These are phyloP conservation scores for Dione vanillae DNA, from an alignment of 2,888 invertebrate genomes.

Conservation along the genomic window DNA sequence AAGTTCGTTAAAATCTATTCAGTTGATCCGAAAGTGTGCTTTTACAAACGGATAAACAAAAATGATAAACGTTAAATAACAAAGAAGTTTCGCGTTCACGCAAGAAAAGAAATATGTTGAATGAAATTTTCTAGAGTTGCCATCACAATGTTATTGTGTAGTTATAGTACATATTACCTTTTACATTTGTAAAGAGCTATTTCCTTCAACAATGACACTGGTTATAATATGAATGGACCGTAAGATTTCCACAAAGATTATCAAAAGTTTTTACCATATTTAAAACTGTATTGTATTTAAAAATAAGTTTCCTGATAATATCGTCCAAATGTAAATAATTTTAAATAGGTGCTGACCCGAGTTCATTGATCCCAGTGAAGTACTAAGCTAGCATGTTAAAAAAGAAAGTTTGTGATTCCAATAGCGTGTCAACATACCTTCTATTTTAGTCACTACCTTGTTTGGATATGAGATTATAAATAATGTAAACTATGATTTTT, in stretches of 20 bases:
- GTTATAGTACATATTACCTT: background rate
- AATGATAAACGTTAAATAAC: too few relatives aligned
- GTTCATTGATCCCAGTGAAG: background rate
- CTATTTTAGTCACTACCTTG: background rate
- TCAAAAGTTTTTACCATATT: background rate
- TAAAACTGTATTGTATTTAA: background rate
- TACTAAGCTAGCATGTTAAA: background rate
- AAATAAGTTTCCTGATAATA: background rate
- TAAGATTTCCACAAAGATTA: background rate
- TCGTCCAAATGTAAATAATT: background rate
- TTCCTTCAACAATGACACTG: background rate
- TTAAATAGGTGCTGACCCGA: background rate
- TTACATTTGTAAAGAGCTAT: conserved; percentile 3
- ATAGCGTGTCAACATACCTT: background rate
- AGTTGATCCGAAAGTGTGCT: too few relatives aligned
- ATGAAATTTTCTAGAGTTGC: too few relatives aligned
- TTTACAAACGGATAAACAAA: too few relatives aligned
- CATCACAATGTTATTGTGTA: too few relatives aligned
- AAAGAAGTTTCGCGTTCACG: too few relatives aligned
- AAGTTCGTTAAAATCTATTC: too few relatives aligned
- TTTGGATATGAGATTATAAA: background rate
- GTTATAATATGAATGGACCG: background rate
- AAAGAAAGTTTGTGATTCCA: background rate
- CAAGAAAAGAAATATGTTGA: too few relatives aligned
- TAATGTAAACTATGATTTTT: background rate